A percentile compares a stretch with the other conserved stretches of the same genome.
These are phyloP conservation scores for Scotopteryx bipunctaria DNA, from an alignment of 2,888 invertebrate species.

Conservation along the genomic window DNA sequence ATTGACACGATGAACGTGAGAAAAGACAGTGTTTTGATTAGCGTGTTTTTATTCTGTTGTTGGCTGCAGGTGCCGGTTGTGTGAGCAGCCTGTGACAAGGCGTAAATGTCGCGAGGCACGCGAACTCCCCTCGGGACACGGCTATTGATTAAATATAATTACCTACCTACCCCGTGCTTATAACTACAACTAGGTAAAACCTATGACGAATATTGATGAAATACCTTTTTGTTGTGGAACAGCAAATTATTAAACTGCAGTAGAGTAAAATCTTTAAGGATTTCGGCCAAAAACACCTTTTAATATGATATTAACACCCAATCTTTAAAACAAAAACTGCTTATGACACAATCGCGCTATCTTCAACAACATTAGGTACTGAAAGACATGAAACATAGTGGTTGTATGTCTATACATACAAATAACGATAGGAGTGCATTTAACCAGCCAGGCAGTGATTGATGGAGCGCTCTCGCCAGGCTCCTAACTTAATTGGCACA, in stretches of 20 bases:
- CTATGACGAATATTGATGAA: slow-evolving; percentile 6
- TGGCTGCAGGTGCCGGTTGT: slow-evolving; percentile 12
- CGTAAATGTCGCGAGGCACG: slow-evolving; percentile 64
- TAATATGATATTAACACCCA: no score
- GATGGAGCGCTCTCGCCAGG: slow-evolving; percentile 25
- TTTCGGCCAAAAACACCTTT: no score
- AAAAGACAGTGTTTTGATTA: slow-evolving; percentile 14
- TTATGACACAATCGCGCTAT: no score
- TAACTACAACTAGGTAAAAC: slow-evolving; percentile 25
- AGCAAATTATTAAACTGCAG: no score
- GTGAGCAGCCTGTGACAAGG: slow-evolving; percentile 47
- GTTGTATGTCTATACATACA: slow-evolving; percentile 9
- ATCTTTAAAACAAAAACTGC: no score
- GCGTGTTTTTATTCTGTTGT: slow-evolving; percentile 13
- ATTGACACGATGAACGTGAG: slow-evolving; percentile 8
- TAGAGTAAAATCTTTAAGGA: no score
- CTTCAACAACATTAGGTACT: background rate
- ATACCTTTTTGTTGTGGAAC: background rate
- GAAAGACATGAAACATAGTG: no score
- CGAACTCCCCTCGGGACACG: slow-evolving; percentile 46
- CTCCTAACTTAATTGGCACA: slow-evolving; percentile 26
- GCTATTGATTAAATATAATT: slow-evolving; percentile 65
- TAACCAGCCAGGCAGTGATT: slow-evolving; percentile 27
- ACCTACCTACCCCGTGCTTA: slow-evolving; percentile 22
- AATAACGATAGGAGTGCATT: slow-evolving; percentile 6